A percentile compares a stretch with the other conserved stretches of the same genome.
phyloP scores from a whole-genome alignment of 2,113 vertebrate genomes.

The Perccottus glenii region DNA sequence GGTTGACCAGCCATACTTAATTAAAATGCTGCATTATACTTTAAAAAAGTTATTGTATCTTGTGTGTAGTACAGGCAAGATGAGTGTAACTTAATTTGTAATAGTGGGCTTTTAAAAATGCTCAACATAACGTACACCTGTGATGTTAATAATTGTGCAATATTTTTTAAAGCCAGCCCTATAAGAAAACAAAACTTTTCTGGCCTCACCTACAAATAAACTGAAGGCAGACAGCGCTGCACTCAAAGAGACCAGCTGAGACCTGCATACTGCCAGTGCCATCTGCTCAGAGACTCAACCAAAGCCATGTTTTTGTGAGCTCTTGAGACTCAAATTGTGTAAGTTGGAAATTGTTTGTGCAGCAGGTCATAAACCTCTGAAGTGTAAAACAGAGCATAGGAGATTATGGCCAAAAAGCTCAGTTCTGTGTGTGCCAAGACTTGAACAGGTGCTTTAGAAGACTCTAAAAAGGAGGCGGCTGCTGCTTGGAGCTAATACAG shows the following conservation, averaged over 20 bases:
- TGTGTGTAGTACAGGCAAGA: neutral
- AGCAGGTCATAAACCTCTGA: conserved; percentile 33
- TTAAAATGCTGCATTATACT: neutral
- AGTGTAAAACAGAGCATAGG: conserved; percentile 23
- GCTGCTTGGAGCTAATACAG: conserved; percentile 53
- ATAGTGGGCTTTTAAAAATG: no score
- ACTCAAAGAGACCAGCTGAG: conserved; percentile 52
- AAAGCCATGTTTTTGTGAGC: conserved; percentile 46
- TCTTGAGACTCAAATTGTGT: conserved; percentile 40
- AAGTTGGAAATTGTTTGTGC: conserved; percentile 19
- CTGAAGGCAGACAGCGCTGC: conserved; percentile 51
- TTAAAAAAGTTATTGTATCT: no score
- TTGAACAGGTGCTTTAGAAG: conserved; percentile 55
- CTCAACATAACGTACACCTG: no score
- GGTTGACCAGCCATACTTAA: conserved; percentile 1
- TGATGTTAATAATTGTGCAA: no score
- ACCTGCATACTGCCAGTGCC: conserved; percentile 47
- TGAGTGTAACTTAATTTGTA: no score
- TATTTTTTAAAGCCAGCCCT: no score
- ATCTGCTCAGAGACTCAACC: conserved; percentile 64
- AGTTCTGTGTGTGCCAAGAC: conserved; percentile 30
- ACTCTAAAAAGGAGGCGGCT: conserved; percentile 46
- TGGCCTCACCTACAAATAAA: conserved; percentile 34
- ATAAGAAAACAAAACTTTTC: conserved; percentile 3
- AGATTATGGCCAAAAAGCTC: conserved; percentile 4